Evolutionary conservation across 2,797 vertebrate genomes (phyloP), one percentile per base, ranked within the genome.

Genomic region (Nasua narica): DNA sequence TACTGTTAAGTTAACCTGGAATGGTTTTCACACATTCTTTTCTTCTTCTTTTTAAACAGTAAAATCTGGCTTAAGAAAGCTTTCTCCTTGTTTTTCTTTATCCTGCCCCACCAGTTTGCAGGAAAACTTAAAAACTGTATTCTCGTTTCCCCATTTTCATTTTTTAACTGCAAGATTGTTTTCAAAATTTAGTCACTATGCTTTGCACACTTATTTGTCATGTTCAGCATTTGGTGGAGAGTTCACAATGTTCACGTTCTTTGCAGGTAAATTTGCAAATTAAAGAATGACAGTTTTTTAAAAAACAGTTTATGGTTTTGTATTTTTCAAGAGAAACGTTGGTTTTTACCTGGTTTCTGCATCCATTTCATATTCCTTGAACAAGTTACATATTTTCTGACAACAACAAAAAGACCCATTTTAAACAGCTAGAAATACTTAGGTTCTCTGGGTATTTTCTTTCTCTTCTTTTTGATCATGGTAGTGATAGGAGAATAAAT

Each of bases 221-320:
- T 48, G 58, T 65, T 95, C 52, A 79, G 84, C 54, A 90, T 86
- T 90, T 93, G 62, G 60, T 46, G 32, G 3, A 79, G 37, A 85
- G 50, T 56, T 83, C 82, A 69, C 48, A 92, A 56, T 12, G 52
- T 81, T 40, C 76, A 85, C 82, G 8, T 83, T 95, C 48, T 88
- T 93, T 83, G 43, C 62, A 77, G 91, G 56, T 90, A 93, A 70
- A 96, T 93, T 67, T 92, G 82, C 72, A 96, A 96, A 84, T 70
- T 60, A 94, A 92, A 87, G 79, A 46, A 62, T 65, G 27, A 88
- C 40, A 50, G 37, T 70, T 81, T 89, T 50, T 46, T 0, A n/a
- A 29, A 84, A 90, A 82, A 46, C 13, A 65, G 6, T 81, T 70
- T 94, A 56, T 18, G n/a, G 46, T 35, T 91, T 94, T 70, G n/a